Evolutionary conservation across 2,113 vertebrate species (phyloP).

Genomic region (Sapajus apella): DNA sequence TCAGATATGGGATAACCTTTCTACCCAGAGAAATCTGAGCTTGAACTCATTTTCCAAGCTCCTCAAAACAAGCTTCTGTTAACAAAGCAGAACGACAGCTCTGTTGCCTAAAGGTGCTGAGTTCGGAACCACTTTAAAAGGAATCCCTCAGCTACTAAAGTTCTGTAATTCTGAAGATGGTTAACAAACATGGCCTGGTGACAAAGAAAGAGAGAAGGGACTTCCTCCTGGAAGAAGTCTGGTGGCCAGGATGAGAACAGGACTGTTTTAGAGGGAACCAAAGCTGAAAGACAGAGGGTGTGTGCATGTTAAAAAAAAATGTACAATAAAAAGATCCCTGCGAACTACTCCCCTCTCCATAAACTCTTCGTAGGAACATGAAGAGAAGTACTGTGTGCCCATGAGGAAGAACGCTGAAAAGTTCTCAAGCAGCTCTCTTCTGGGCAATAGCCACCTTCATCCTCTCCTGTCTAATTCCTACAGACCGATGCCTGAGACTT

Average conservation of each 20-base stretch:
- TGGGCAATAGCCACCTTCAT: background rate
- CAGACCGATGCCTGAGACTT: rapidly evolving
- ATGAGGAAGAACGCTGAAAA: background rate
- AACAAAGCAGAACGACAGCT: background rate
- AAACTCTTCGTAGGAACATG: rapidly evolving
- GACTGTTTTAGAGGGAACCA: background rate
- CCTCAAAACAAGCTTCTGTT: background rate
- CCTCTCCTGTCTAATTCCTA: background rate
- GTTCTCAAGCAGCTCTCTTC: background rate
- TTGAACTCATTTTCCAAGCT: background rate
- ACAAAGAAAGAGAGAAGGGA: background rate
- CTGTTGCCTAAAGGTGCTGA: background rate
- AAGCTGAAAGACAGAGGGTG: background rate
- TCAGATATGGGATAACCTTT: background rate
- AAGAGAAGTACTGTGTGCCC: background rate
- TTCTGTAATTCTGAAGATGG: background rate
- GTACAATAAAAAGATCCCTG: background rate
- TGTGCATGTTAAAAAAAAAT: no score
- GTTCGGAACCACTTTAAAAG: background rate
- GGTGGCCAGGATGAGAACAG: background rate
- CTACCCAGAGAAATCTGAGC: background rate
- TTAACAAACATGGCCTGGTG: background rate
- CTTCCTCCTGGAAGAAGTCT: background rate
- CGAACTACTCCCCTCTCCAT: background rate
- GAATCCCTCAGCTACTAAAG: background rate